Evolutionary conservation across 2,797 vertebrate species (phyloP).

Genomic region (Enteromius viviparus): DNA sequence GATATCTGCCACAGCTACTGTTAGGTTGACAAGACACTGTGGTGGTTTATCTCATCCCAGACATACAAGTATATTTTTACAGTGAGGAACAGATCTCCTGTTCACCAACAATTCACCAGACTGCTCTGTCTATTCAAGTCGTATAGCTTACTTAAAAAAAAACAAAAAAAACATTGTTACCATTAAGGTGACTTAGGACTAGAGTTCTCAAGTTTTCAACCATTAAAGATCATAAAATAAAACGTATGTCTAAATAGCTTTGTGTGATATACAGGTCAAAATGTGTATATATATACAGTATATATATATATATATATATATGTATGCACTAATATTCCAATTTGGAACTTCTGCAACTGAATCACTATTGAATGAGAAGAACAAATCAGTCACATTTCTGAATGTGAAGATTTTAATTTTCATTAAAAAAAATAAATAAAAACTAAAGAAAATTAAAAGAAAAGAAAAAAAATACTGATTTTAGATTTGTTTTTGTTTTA

Average conservation of each 20-base stretch:
- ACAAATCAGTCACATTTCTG: neutral
- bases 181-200: neutral
- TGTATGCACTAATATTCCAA: neutral
- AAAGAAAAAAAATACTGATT: too few relatives aligned
- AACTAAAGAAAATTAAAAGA: too few relatives aligned
- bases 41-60: conserved; percentile 2
- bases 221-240: neutral
- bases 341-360: neutral
- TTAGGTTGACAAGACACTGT: conserved; percentile 4
- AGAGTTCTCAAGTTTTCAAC: neutral
- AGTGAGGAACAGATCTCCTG: neutral
- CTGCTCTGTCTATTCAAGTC: conserved; percentile 2
- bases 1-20: conserved; percentile 13
- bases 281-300: neutral
- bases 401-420: too few relatives aligned
- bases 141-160: neutral
- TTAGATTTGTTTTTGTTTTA: too few relatives aligned
- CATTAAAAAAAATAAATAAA: too few relatives aligned
- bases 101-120: conserved; percentile 6
- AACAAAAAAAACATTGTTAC: neutral
- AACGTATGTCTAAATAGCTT: neutral
- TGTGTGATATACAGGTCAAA: neutral
- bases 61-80: conserved; percentile 1
- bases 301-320: neutral
- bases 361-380: neutral